Conservation (phyloP, 2,113 vertebrate genomes). For the Hipposideros armiger region DNA sequence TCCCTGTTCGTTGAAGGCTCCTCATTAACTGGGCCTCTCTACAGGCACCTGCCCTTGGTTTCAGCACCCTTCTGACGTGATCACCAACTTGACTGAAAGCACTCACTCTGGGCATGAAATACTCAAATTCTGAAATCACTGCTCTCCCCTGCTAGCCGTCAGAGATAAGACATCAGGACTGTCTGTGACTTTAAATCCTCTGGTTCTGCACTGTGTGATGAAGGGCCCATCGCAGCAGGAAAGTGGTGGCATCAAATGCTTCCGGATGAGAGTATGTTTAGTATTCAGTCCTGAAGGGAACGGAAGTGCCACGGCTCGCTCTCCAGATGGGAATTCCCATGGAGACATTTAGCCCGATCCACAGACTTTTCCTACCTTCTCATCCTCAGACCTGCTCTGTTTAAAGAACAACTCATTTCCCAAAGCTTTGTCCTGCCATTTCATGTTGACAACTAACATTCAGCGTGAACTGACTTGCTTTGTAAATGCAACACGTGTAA, state of each 20-base stretch:
- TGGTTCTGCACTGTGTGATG: accelerated
- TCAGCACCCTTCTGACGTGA: neutral
- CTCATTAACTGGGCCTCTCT: neutral
- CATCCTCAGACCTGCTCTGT: neutral
- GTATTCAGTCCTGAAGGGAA: neutral
- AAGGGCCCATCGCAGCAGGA: neutral
- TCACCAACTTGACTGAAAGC: neutral
- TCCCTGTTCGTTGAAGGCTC: neutral
- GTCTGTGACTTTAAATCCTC: neutral
- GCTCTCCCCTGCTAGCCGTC: neutral
- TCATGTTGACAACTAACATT: neutral
- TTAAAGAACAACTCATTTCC: neutral
- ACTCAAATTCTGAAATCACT: neutral
- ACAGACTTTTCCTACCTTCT: neutral
- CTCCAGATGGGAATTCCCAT: neutral
- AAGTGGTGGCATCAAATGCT: neutral
- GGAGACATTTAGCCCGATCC: neutral
- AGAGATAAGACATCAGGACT: neutral
- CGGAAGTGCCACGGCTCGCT: neutral
- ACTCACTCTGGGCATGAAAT: neutral
- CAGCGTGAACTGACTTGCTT: neutral
- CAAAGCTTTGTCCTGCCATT: neutral
- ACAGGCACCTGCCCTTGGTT: neutral
- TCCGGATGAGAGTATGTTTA: neutral
- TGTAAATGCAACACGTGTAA: neutral